Evolutionary conservation across 2,113 vertebrate species (phyloP), one percentile per base, ranked within the genome.

Genomic region (Sterrhoptilus dennistouni): DNA sequence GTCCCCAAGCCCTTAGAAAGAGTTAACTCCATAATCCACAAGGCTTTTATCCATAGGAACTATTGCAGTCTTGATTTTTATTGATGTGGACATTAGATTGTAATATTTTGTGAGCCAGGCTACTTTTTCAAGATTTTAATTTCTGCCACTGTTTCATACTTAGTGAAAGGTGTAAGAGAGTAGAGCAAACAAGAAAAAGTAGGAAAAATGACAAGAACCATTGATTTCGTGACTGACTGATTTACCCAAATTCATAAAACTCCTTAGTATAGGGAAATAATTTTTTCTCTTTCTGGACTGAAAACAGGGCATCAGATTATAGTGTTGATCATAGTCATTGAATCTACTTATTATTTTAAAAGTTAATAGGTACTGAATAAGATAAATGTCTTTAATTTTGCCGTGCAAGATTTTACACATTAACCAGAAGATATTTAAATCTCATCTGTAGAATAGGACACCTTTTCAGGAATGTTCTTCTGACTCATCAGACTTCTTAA

Each of bases 331-430:
- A 44, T 31, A 83, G 64, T 63, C 12, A 33, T 47, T 68, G 27
- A 38, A 38, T 72, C 87, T 69, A 83, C 57, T 70, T 91, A 42
- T 42, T 87, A 38, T 82, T 82, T 11, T 56, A 54, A 50, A 81
- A 59, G 60, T 82, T 89, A 90, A 50, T 57, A 69, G 76, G 24
- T 66, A 57, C 38, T 17, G 50, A 80, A 40, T 74, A 85, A 90
- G 63, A 91, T 42, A 74, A 87, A 93, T 86, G 35, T 52, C 29
- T 84, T 87, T 56, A 91, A 91, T 91, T 87, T 93, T 93, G 27
- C 64, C 60, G 80, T 3, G 0, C 15, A 88, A 71, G 56, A 44
- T 86, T 70, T 90, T 63, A 35, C 17, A 42, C 60, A 35, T 63
- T 77, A 83, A 70, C 29, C 29, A 86, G 42, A 38, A 87, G 49